A percentile compares a stretch with the other conserved stretches of the same genome.
Evolutionary conservation across 2,113 vertebrate genomes (phyloP).

Genomic region (Pachypanchax playfairii): DNA sequence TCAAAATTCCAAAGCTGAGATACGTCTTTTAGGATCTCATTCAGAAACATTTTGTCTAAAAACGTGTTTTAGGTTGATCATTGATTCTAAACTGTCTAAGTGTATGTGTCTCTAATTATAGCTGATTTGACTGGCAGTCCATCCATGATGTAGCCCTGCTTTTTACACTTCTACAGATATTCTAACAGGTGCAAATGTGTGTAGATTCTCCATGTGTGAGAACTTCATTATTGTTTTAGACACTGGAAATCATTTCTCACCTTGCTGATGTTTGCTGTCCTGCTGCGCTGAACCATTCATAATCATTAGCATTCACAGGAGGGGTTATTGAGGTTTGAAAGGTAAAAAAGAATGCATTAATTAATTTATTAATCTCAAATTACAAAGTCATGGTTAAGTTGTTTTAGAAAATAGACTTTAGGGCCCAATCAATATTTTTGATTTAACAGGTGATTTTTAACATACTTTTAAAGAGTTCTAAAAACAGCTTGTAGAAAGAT

Average conservation of each 20-base stretch:
- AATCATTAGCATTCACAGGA: conserved; percentile 35
- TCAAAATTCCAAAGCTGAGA: too few relatives aligned
- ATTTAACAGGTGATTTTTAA: neutral
- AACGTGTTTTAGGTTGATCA: too few relatives aligned
- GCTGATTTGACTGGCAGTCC: too few relatives aligned
- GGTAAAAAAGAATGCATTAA: conserved; percentile 12
- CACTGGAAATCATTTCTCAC: conserved; percentile 4
- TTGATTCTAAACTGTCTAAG: too few relatives aligned
- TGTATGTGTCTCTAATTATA: too few relatives aligned
- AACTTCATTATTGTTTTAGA: conserved; percentile 41
- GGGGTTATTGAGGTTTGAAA: conserved; percentile 34
- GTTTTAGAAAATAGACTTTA: conserved; percentile 10
- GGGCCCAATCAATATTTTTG: conserved; percentile 12
- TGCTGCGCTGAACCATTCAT: conserved; percentile 28
- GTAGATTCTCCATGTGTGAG: conserved; percentile 3
- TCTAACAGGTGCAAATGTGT: conserved; percentile 15
- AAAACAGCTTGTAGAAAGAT: neutral
- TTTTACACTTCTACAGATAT: neutral
- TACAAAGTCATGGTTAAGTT: conserved; percentile 18
- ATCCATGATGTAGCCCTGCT: too few relatives aligned
- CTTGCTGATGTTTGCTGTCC: conserved; percentile 26
- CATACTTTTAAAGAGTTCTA: conserved; percentile 20
- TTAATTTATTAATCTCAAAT: conserved; percentile 19
- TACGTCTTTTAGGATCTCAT: too few relatives aligned
- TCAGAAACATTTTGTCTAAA: too few relatives aligned